Evolutionary conservation across 2,797 vertebrate genomes (phyloP).

Genomic region (Scolopax rusticola): DNA sequence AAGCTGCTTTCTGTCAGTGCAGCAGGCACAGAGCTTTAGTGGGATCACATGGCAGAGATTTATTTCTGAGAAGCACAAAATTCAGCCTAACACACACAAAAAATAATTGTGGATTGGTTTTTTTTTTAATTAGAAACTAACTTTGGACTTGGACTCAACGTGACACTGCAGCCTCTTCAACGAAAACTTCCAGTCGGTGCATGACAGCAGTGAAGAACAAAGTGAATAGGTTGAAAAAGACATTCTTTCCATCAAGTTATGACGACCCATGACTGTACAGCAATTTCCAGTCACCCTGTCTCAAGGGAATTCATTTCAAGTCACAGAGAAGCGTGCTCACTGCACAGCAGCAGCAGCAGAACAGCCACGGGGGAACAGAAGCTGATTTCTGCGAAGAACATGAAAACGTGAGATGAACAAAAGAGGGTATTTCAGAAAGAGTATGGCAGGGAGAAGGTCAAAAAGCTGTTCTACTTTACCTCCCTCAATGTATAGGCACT

Average conservation of each 20-base stretch:
- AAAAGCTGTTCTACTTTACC: not conserved
- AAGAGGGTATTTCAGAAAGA: not conserved
- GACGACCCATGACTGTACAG: not conserved
- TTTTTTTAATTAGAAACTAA: not conserved
- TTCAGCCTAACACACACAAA: not conserved
- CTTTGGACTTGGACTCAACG: not conserved
- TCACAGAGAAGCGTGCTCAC: not conserved
- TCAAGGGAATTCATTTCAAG: not conserved
- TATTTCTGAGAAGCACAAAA: not conserved
- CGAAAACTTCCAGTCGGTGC: not conserved
- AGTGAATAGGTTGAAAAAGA: not conserved
- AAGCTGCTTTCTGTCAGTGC: not conserved
- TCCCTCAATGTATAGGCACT: not conserved
- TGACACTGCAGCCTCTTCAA: not conserved
- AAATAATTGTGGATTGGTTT: not conserved
- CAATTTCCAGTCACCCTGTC: not conserved
- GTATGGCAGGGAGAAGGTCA: not conserved
- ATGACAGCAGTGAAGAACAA: not conserved
- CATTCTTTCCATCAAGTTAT: not conserved
- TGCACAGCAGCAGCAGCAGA: not conserved
- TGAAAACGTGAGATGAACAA: not conserved
- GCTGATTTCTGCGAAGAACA: not conserved
- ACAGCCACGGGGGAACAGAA: not conserved
- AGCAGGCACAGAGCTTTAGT: fast-evolving
- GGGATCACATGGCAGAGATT: not conserved